Base-by-base conservation (phyloP, 1,140 invertebrate genomes). In the Euwallacea similis region DNA sequence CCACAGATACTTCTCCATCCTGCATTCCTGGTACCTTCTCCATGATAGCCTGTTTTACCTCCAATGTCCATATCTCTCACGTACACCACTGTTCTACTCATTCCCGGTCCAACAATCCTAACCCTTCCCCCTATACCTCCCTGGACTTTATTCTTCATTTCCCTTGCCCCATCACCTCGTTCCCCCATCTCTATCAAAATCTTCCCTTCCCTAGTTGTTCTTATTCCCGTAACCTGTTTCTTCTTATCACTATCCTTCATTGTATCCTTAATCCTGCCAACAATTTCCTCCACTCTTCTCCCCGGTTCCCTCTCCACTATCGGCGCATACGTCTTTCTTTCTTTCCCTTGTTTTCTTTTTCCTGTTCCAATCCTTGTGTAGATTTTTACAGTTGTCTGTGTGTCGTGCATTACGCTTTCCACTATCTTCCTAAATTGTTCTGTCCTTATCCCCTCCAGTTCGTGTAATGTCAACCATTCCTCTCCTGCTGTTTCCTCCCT, bases 1-100 rank as follows among this genome's bases (percentile, higher is more conserved):
- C 42, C 62, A n/a, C n/a, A n/a, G n/a, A 16, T 11, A 64, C 10
- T 10, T 64, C 46, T 43, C 60, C 43, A n/a, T n/a, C n/a, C n/a
- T n/a, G n/a, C n/a, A n/a, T n/a, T n/a, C n/a, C n/a, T n/a, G n/a
- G n/a, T 13, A 13, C 43, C 60, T 6, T 62, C 6, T 15, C 15
- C 11, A 13, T 46, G 6, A 62, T 11, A 7, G 43, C 41, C 15
- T 2, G 0, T 16, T 11, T 15, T 9, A 71, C 53, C 6, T 71
- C 69, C 7, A 65, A 46, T 16, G 42, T 69, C 68, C 58, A 69
- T 61, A 7, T 46, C 68, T 54, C 46, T 61, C 10, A 69, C 42
- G 9, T 50, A 21, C 7, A 69, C 54, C 3, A 11, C 21, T 42
- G 13, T 16, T 2, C 13, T 21, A 7, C 8, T 16, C 7, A n/a